Evolutionary conservation across 2,888 invertebrate species (phyloP).

Genomic region (Xylota segnis): DNA sequence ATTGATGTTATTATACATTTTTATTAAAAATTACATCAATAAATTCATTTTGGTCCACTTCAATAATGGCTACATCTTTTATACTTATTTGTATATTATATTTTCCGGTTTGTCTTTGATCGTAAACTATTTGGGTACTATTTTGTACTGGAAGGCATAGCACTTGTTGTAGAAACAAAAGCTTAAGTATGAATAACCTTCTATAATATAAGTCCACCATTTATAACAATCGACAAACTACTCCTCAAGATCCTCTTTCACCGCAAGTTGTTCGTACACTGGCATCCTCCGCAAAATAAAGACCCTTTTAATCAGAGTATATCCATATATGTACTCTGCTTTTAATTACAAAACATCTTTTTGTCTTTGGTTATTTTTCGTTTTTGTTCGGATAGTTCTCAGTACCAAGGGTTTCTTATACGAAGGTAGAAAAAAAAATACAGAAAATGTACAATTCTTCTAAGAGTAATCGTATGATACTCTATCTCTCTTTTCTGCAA

Average conservation of each 20-base stretch:
- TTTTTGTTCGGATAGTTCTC: too few relatives aligned
- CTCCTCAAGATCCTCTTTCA: not conserved
- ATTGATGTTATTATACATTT: not conserved
- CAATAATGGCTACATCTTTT: constrained; percentile 91
- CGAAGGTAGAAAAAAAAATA: not conserved
- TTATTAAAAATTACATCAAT: constrained; percentile 77
- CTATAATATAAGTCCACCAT: constrained; percentile 4
- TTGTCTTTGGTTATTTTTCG: not conserved
- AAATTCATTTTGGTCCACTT: constrained; percentile 82
- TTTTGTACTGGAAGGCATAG: constrained; percentile 18
- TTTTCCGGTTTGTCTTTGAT: constrained; percentile 92
- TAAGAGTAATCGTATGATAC: too few relatives aligned
- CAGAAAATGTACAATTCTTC: too few relatives aligned
- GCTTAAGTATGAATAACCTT: not conserved
- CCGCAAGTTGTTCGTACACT: constrained; percentile 2
- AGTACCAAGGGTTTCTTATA: not conserved
- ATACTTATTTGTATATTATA: constrained; percentile 92
- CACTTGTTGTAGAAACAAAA: constrained; percentile 15
- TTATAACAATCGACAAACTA: not conserved
- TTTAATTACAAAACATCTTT: not conserved
- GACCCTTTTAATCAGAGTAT: too few relatives aligned
- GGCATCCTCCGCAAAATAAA: not conserved
- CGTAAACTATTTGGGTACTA: constrained; percentile 81
- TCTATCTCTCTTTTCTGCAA: too few relatives aligned
- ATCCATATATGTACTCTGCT: too few relatives aligned